Evolutionary conservation across 2,113 vertebrate genomes (phyloP).

Genomic region (Felis chaus): DNA sequence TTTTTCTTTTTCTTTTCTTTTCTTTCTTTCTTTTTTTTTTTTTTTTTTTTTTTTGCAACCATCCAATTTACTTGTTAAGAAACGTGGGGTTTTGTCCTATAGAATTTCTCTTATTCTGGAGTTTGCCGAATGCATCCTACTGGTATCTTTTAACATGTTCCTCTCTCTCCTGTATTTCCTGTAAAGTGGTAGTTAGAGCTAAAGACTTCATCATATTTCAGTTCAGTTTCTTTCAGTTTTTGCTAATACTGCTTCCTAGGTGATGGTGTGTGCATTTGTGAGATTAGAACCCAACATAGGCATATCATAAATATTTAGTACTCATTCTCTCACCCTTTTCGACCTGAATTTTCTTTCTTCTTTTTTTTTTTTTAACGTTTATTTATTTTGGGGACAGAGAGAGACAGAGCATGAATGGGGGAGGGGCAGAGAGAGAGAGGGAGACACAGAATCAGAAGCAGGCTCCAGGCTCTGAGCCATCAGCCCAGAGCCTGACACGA

Average conservation of each 20-base stretch:
- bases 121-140: background rate
- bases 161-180: constrained; percentile 9
- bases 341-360: constrained; percentile 2
- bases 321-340: constrained; percentile 10
- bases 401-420: no score
- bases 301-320: background rate
- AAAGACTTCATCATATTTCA: background rate
- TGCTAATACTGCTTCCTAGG: background rate
- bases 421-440: no score
- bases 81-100: background rate
- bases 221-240: constrained; percentile 27
- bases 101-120: constrained; percentile 2
- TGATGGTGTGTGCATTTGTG: background rate
- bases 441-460: no score
- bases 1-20: background rate
- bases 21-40: no score
- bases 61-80: constrained; percentile 35
- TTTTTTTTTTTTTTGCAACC: background rate
- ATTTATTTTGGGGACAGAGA: no score
- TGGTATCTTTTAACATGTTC: constrained; percentile 13
- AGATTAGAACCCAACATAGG: background rate
- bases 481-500: no score
- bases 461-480: no score
- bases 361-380: background rate
- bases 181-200: constrained; percentile 10